Base-by-base conservation (phyloP, 2,888 invertebrate genomes). In the Dorcus parallelipipedus region DNA sequence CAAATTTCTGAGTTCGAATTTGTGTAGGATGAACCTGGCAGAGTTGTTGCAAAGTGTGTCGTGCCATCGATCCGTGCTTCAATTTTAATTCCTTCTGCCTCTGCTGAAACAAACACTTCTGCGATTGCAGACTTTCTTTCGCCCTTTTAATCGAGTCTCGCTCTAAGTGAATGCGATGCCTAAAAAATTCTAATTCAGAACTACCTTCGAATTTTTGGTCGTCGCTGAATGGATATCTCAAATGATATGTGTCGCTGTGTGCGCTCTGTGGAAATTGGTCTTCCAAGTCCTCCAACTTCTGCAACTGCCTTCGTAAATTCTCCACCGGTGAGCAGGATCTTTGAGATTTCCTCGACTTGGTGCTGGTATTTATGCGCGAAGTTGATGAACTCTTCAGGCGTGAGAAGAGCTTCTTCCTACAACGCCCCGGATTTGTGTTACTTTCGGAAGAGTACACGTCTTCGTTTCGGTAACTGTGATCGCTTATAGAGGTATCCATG, bases 101-200 rank as follows among this genome's bases (percentile, higher is more conserved):
- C 66, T 87, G 86, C 23, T 86, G 81, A 53, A 91, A 85, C 49
- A 86, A 85, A 43, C 84, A 86, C 56, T 87, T 83, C 58, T 91
- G 86, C 1, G 86, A 83, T 42, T 86, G 82, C 59, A 92, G 74
- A 51, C 87, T 89, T 60, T 90, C 90, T 65, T 90, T 85, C n/a
- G 91, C 91, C 2, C 91, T 82, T n/a, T 90, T 83, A 74, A 92
- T 90, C 17, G 91, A 90, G 70, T 92, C 92, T 5, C 91, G 79
- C 72, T 92, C 92, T 42, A 92, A 81, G 65, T 91, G 85, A 50
- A 92, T 90, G 52, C 92, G 85, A 72, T 92, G 91, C 49, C 91
- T 85, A 69, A 92, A 91, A 79, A 92, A 92, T 75, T 92, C 92
- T 53, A 92, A 75, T 71, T 92, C 92, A 17, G 91, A 85, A 51